Conservation (phyloP, 2,113 vertebrate genomes). For the Varanus komodoensis region DNA sequence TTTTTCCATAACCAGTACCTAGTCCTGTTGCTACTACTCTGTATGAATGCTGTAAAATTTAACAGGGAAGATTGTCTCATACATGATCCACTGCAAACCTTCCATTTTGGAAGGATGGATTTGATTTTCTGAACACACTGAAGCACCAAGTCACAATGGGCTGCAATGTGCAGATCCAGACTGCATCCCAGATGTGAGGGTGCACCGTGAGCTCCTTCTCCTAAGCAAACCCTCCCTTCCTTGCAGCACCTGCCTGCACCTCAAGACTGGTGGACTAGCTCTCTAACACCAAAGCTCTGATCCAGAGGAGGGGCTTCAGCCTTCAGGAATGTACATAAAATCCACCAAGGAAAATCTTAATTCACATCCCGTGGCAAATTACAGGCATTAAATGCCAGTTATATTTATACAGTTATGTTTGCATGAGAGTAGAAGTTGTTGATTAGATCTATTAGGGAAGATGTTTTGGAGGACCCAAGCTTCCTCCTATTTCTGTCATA, state of each 20-base stretch:
- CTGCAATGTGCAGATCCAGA: neutral
- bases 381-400: neutral
- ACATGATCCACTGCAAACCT: neutral
- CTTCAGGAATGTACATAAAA: neutral
- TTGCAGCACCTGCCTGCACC: neutral
- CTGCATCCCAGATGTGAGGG: neutral
- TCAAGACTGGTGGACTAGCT: neutral
- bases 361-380: neutral
- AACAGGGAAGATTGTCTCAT: no score
- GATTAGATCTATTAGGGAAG: neutral
- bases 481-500: neutral
- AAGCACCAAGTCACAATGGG: neutral
- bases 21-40: no score
- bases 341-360: no score
- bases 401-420: neutral
- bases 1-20: neutral
- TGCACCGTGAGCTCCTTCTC: neutral
- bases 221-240: neutral
- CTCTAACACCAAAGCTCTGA: neutral
- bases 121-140: no score
- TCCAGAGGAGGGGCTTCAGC: neutral
- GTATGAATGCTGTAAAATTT: no score
- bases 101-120: neutral
- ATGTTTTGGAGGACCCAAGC: neutral
- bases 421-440: neutral